Evolutionary conservation across 2,888 invertebrate genomes (phyloP), one percentile per base, ranked within the genome.

Genomic region (Cerastoderma edule): DNA sequence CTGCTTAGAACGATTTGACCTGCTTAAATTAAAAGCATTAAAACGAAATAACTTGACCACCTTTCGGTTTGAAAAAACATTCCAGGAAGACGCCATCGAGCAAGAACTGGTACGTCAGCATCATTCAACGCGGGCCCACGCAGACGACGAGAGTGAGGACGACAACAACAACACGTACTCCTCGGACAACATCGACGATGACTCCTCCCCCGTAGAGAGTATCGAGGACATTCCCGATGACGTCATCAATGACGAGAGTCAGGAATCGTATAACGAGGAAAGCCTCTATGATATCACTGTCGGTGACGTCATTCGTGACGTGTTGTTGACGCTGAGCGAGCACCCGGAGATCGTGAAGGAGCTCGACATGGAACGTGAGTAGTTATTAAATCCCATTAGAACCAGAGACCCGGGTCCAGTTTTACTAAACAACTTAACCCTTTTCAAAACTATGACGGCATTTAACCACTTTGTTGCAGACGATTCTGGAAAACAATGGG

Each of bases 291-390:
- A 76, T 27, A 73, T 83, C 30, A 78, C 80, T 5, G 78, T 80
- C 32, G 78, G 73, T 71, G 81, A 85, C 65, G 80, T 85, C 24
- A 76, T 86, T 6, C 77, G 72, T 66, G 83, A 83, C 72, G 83
- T 86, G 0, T 35, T 86, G 5, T 28, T 79, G 1, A 85, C 80
- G 10, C 67, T 86, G 13, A 67, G 78, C 46, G 76, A 84, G 8
- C 75, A 85, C 44, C 86, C 86, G 3, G 83, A 80, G 65, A 78
- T 86, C 24, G 73, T 86, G 22, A 78, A 80, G 53, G 75, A 78
- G 28, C 67, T 86, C 39, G 39, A 39, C 16, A 16, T 39, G 16
- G 39, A 39, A 39, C 39, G 39, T 8, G 39, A 39, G 39, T 10
- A 16, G 8, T 39, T 39, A 39, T 39, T 39, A 10, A 39, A 10